Percentiles rank a stretch among this genome's conserved stretches.
Conservation (phyloP, 1,140 invertebrate genomes). For the Drosophila lacteicornis region DNA sequence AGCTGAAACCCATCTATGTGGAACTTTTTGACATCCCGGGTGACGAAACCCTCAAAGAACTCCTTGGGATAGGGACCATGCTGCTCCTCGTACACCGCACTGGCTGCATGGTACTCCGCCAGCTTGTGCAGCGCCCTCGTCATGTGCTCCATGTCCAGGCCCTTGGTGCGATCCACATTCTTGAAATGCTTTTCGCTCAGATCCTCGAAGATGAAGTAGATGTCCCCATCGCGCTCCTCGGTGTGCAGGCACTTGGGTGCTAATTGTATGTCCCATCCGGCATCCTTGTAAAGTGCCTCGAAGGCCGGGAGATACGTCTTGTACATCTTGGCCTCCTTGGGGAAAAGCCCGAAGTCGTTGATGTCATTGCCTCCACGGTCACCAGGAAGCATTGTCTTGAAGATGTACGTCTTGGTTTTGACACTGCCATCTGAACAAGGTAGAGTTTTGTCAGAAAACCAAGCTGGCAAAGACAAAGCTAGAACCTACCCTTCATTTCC, state of each 20-base stretch:
- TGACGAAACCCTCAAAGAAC: constrained; percentile 64
- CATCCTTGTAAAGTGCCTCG: constrained; percentile 55
- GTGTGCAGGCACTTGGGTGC: constrained; percentile 66
- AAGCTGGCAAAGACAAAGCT: too few relatives aligned
- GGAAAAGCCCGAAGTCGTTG: constrained; percentile 42
- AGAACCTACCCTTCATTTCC: constrained; percentile 61
- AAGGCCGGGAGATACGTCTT: constrained; percentile 53
- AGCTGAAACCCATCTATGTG: constrained; percentile 17
- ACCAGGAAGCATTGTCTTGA: constrained; percentile 62
- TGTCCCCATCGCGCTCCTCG: constrained; percentile 39
- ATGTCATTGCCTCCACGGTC: constrained; percentile 50
- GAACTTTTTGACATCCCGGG: constrained; percentile 13
- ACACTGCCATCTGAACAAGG: constrained; percentile 35
- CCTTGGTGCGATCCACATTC: constrained; percentile 85
- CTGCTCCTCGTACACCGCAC: constrained; percentile 69
- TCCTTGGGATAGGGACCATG: constrained; percentile 60
- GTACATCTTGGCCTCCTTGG: constrained; percentile 57
- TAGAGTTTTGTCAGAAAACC: too few relatives aligned
- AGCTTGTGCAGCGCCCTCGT: constrained; percentile 85
- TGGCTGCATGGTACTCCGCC: constrained; percentile 86
- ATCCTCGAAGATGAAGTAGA: constrained; percentile 74
- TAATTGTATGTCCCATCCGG: constrained; percentile 51
- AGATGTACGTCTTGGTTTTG: constrained; percentile 53
- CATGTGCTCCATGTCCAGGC: constrained; percentile 86
- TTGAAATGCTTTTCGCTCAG: constrained; percentile 34